phyloP scores from a whole-genome alignment of 2,797 vertebrate species.

The Paedocypris micromegethes region DNA sequence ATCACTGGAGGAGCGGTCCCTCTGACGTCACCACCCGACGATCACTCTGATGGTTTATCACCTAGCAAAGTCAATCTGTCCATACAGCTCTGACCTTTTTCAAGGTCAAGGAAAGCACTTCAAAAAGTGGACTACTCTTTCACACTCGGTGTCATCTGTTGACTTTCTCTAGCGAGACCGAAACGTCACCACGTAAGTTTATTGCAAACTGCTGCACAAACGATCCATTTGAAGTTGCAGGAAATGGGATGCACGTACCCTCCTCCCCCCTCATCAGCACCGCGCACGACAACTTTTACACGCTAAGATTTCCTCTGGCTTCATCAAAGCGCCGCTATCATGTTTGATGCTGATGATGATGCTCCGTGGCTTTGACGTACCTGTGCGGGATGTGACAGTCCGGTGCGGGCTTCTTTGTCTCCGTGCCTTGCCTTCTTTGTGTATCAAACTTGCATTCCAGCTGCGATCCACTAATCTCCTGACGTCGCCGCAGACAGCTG shows the following conservation, averaged over 20 bases:
- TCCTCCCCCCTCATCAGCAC: no score
- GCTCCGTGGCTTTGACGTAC: conserved; percentile 26
- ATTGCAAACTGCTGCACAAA: not conserved
- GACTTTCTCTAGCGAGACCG: not conserved
- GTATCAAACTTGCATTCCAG: conserved; percentile 53
- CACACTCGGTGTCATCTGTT: conserved; percentile 7
- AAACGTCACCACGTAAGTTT: no score
- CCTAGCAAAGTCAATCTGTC: not conserved
- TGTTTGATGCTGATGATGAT: conserved; percentile 2
- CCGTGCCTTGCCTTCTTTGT: conserved; percentile 41
- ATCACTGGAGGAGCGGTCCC: conserved; percentile 41
- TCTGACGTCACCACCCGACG: conserved; percentile 35
- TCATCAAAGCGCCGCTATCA: not conserved
- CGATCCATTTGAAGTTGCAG: not conserved
- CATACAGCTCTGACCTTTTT: not conserved
- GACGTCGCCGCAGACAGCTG: conserved; percentile 48
- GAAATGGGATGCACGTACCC: no score
- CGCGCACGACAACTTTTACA: no score
- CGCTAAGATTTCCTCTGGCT: no score
- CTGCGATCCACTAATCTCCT: conserved; percentile 48
- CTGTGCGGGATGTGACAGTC: conserved; percentile 45
- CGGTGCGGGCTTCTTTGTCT: conserved; percentile 39
- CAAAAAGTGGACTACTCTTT: conserved; percentile 33
- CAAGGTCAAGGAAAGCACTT: conserved; percentile 37
- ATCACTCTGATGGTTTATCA: not conserved